phyloP scores from a whole-genome alignment of 2,113 vertebrate species.

The Speoplatyrhinus poulsoni region DNA sequence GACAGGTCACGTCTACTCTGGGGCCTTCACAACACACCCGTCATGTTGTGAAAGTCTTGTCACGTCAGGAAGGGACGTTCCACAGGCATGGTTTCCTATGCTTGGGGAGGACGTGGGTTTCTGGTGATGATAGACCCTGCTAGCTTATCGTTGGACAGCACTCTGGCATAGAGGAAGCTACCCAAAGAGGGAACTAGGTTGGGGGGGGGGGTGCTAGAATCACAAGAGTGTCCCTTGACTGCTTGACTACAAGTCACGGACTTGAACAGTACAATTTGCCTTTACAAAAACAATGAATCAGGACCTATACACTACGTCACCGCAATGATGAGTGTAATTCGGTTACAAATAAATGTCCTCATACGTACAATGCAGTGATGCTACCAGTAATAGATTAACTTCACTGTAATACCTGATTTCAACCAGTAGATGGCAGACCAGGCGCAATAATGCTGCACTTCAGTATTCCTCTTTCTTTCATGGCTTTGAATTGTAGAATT shows the following conservation, averaged over 20 bases:
- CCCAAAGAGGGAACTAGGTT: too few species aligned
- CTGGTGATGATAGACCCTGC: constrained; percentile 27
- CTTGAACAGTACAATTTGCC: background rate
- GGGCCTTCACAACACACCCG: background rate
- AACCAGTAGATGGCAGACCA: constrained; percentile 31
- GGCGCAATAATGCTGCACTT: background rate
- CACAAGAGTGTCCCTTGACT: background rate
- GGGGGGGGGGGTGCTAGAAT: too few species aligned
- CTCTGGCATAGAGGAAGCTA: background rate
- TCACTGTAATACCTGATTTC: background rate
- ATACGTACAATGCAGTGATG: background rate
- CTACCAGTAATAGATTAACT: background rate
- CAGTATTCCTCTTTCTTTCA: background rate
- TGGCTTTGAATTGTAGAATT: background rate
- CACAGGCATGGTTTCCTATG: constrained; percentile 50
- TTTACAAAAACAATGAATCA: too few species aligned
- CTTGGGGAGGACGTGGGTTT: constrained; percentile 27
- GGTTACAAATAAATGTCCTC: too few species aligned
- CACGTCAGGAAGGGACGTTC: constrained; percentile 25
- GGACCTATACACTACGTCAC: too few species aligned
- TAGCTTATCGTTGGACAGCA: constrained; percentile 14
- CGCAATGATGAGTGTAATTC: too few species aligned
- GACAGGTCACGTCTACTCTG: background rate
- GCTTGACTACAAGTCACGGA: background rate
- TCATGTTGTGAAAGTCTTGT: background rate